Evolutionary conservation across 2,888 invertebrate genomes (phyloP), one percentile per base, ranked within the genome.

Genomic region (Deroplatys truncata): DNA sequence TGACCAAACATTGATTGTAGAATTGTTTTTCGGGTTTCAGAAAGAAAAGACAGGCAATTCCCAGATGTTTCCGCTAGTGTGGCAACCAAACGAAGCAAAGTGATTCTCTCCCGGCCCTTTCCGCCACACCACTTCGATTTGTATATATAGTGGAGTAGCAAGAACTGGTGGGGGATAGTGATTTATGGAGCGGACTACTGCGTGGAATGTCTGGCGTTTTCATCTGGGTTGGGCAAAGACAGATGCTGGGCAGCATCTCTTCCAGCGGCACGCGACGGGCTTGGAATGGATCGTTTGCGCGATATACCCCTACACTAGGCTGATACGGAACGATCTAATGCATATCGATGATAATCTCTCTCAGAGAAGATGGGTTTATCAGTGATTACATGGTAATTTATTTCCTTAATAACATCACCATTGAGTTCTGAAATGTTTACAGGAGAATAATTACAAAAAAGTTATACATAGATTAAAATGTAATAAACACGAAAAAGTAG

Each of bases 171-270:
- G 85, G 56, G 35, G 28, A 28, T 20, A 82, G 85, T 89, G 89
- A 89, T 89, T 89, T 89, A 89, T 85, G 89, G 43, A 72, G 82
- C 29, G n/a, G 35, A 85, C 85, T 72, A 72, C 56, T 56, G 89
- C 89, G 84, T 89, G 89, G 89, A 89, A 89, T 89, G 89, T 82
- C 43, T 82, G 85, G 85, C 85, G 85, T 85, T 85, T 85, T 85
- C 85, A 85, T 85, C 85, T 49, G 85, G 20, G 56, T 85, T 20
- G 49, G 85, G 49, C 28, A 20, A 85, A 85, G 85, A 85, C 85
- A 28, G 56, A 85, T 85, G 85, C 85, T 43, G 49, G 25, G 35
- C 13, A n/a, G 35, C 35, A 35, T 35, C 35, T 35, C 35, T n/a
- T n/a, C 25, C n/a, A 15, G 25, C 16, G 84, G 49, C 85, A 85